phyloP scores from a whole-genome alignment of 2,888 invertebrate genomes.

The Diachrysia chrysitis region DNA sequence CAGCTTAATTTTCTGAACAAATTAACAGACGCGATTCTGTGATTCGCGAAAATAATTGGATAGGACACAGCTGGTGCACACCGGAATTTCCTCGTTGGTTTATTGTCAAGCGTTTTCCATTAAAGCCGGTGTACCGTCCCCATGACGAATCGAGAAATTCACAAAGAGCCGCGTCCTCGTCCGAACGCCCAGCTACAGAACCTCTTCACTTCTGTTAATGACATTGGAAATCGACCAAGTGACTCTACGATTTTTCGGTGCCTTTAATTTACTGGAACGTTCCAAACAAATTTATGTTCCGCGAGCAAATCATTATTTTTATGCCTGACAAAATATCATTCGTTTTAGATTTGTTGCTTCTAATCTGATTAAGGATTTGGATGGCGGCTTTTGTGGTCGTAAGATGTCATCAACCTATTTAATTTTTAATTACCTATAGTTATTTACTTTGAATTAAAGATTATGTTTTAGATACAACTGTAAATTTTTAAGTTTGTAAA shows the following conservation, averaged over 20 bases:
- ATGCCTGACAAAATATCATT: slow-evolving; percentile 36
- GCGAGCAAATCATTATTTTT: slow-evolving; percentile 49
- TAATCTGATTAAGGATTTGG: slow-evolving; percentile 34
- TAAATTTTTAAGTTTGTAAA: too few relatives aligned
- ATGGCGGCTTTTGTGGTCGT: slow-evolving; percentile 24
- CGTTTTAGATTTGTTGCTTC: slow-evolving; percentile 34
- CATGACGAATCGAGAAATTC: slow-evolving; percentile 75
- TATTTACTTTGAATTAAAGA: neutral
- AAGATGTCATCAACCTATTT: neutral
- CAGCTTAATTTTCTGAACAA: slow-evolving; percentile 31
- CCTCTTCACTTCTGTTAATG: slow-evolving; percentile 65
- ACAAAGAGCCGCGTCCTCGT: slow-evolving; percentile 68
- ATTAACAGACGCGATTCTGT: slow-evolving; percentile 62
- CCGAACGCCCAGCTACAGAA: slow-evolving; percentile 50
- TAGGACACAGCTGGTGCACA: slow-evolving; percentile 70
- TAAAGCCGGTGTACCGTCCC: slow-evolving; percentile 68
- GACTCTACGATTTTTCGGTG: slow-evolving; percentile 64
- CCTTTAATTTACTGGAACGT: slow-evolving; percentile 59
- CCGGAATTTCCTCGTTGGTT: slow-evolving; percentile 80
- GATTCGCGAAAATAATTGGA: slow-evolving; percentile 79
- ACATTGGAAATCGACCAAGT: slow-evolving; percentile 67
- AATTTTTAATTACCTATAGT: neutral
- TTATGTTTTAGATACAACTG: neutral
- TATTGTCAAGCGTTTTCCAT: slow-evolving; percentile 79
- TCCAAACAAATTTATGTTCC: slow-evolving; percentile 34